Conservation (phyloP, 2,888 invertebrate genomes). For the Aleiodes leptofemur region DNA sequence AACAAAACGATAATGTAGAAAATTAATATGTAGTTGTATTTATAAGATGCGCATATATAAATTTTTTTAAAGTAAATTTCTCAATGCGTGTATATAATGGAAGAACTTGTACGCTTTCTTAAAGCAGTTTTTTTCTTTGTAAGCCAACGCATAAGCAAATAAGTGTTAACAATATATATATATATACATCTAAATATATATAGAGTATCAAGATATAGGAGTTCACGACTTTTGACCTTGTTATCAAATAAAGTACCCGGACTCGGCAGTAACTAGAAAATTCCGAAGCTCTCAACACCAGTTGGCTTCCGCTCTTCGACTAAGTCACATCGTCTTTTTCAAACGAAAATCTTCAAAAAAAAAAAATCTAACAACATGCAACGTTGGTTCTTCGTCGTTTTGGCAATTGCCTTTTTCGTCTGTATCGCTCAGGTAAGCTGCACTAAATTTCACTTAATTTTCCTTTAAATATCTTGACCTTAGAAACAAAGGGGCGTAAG, state of each 20-base stretch:
- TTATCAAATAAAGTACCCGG: neutral
- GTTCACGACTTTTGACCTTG: conserved; percentile 13
- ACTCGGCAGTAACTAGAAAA: conserved; percentile 25
- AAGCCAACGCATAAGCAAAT: neutral
- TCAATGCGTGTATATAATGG: conserved; percentile 1
- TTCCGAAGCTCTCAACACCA: neutral
- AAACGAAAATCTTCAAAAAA: neutral
- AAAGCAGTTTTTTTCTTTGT: neutral
- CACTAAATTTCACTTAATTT: neutral
- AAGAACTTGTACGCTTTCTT: neutral
- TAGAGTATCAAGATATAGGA: neutral
- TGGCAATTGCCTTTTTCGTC: conserved; percentile 56
- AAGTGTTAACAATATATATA: neutral
- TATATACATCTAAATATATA: neutral
- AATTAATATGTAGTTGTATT: neutral
- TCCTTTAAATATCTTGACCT: neutral
- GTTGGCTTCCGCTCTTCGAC: conserved; percentile 6
- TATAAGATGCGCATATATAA: conserved; percentile 1
- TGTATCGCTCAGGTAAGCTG: conserved; percentile 59
- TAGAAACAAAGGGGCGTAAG: no score
- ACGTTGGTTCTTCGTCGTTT: conserved; percentile 56
- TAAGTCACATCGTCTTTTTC: neutral
- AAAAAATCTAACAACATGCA: conserved; percentile 54
- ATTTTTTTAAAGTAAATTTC: neutral
- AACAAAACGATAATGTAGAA: neutral